Evolutionary conservation across 2,797 vertebrate species (phyloP), one percentile per base, ranked within the genome.

Genomic region (Chelonia mydas): DNA sequence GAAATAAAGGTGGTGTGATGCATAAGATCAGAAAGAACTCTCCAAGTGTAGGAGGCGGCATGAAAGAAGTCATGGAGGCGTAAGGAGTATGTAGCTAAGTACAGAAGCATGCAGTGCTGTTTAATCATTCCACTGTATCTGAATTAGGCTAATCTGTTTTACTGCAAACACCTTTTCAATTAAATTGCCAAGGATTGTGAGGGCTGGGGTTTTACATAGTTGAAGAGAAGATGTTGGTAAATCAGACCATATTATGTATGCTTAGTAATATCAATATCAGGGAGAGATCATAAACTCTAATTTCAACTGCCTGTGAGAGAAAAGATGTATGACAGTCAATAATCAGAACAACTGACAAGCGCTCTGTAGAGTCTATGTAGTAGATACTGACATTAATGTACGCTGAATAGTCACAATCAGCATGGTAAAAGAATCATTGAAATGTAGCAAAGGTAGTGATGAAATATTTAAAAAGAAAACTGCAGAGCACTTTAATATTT

Each of bases 291-390:
- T 12, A 90, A 27, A 81, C 5, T 79, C 31, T 91, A 12, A 49
- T 92, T 95, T 92, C 78, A 88, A 61, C 37, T 86, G 72, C 85
- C 77, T 93, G 49, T 68, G 82, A 90, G 59, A 28, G 37, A 57
- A 92, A 95, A 90, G 85, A 78, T 1, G 0, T 28, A 11, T 86
- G 90, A 57, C 85, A 94, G 37, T 93, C 89, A 93, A 78, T 81
- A 90, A 91, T 90, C 84, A 92, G 41, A 90, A 51, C 77, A 83
- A 76, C n/a, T 92, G 47, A 84, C 86, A 83, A 81, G 94, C 79
- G 41, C 33, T 93, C 68, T 87, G 72, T 5, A 3, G 65, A 2
- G 33, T 92, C 78, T 92, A 87, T 41, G 79, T 59, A 89, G 28
- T 57, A 86, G 47, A 94, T 49, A 11, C 61, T 78, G 82, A 61